Evolutionary conservation across 30 jellyfish, hydroid and myxozoan genomes (phyloP).

Genomic region (Hydractinia symbiolongicarpus): DNA sequence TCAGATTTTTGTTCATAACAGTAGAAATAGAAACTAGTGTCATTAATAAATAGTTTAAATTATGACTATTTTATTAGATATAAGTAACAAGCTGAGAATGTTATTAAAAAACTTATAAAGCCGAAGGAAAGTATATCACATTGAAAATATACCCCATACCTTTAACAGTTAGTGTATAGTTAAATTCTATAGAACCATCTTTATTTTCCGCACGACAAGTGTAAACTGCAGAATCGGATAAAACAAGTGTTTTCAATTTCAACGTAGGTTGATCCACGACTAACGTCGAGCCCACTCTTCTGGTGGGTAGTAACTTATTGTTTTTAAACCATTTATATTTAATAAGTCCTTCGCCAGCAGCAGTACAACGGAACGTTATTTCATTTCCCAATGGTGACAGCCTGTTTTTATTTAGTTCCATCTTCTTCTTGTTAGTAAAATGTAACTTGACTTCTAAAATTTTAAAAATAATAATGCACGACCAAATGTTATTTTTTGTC

Average conservation of each 20-base stretch:
- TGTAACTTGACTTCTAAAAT: not conserved
- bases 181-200: conserved; percentile 32
- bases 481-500: too few species aligned
- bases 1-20: not conserved
- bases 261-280: conserved; percentile 26
- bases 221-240: conserved; percentile 56
- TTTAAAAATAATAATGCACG: too few species aligned
- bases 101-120: too few species aligned
- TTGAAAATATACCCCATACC: conserved; percentile 37
- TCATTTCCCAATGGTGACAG: conserved; percentile 44
- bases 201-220: conserved; percentile 65
- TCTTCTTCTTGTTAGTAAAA: not conserved
- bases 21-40: not conserved
- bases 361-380: conserved; percentile 48
- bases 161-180: conserved; percentile 24
- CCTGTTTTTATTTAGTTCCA: not conserved
- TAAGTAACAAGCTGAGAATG: not conserved
- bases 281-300: conserved; percentile 49
- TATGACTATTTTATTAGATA: not conserved
- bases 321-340: conserved; percentile 63
- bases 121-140: too few species aligned
- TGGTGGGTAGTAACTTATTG: conserved; percentile 32
- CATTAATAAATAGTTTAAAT: not conserved
- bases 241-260: conserved; percentile 27
- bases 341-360: conserved; percentile 60